Evolutionary conservation across 2,888 invertebrate species (phyloP).

Genomic region (Allygus modestus): DNA sequence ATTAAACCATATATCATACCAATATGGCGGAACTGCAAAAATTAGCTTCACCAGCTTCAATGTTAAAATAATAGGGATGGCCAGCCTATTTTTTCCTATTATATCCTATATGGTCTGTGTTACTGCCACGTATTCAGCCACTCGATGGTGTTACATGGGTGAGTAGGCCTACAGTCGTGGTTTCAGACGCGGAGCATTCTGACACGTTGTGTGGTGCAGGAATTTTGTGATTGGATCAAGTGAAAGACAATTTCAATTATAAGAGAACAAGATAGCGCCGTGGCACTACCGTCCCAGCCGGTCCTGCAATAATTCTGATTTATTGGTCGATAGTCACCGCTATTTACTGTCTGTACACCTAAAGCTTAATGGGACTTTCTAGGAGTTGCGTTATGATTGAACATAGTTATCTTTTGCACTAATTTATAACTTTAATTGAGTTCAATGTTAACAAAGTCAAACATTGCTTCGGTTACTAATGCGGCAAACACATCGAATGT

Average conservation of each 20-base stretch:
- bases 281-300: background rate
- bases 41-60: too few species aligned
- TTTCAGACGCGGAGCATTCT: background rate
- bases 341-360: background rate
- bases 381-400: constrained; percentile 21
- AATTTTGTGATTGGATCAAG: background rate
- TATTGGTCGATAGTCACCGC: background rate
- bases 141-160: background rate
- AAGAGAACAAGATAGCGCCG: constrained; percentile 12
- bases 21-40: too few species aligned
- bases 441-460: too few species aligned
- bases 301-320: background rate
- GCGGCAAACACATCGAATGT: too few species aligned
- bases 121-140: too few species aligned
- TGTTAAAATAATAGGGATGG: too few species aligned
- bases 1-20: too few species aligned
- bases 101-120: too few species aligned
- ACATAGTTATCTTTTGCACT: background rate
- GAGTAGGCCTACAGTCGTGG: background rate
- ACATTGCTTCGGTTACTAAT: too few species aligned
- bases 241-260: constrained; percentile 19
- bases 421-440: too few species aligned
- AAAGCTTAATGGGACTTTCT: background rate
- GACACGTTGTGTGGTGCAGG: constrained; percentile 1
- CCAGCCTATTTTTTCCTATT: too few species aligned